Evolutionary conservation across 2,888 invertebrate species (phyloP).

Genomic region (Drosophila gaucha): DNA sequence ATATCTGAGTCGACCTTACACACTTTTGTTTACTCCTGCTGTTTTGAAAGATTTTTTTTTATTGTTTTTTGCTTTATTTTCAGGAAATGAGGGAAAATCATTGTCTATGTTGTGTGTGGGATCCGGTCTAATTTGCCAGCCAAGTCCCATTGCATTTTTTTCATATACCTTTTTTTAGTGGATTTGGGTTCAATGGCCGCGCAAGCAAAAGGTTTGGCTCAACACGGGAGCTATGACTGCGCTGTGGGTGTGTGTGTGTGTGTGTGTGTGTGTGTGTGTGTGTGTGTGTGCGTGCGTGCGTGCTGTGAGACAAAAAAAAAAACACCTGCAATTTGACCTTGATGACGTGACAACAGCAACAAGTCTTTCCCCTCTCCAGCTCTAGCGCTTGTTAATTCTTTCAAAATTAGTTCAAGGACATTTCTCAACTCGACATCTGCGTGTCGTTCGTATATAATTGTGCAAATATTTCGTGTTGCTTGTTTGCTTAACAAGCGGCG

Average conservation of each 20-base stretch:
- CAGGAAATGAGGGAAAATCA: conserved; percentile 72
- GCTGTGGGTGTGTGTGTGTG: too few species aligned
- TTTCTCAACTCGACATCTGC: conserved; percentile 27
- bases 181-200: conserved; percentile 76
- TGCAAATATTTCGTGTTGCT: conserved; percentile 35
- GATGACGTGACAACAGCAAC: not conserved
- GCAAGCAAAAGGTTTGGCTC: not conserved
- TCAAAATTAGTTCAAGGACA: conserved; percentile 75
- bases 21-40: not conserved
- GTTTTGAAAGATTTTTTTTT: not conserved
- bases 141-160: conserved; percentile 36
- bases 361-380: not conserved
- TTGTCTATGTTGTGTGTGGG: conserved; percentile 57
- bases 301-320: not conserved
- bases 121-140: conserved; percentile 53
- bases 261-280: not conserved
- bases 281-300: not conserved
- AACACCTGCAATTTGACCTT: not conserved
- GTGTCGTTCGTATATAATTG: conserved; percentile 35
- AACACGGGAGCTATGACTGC: not conserved
- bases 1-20: too few species aligned
- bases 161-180: conserved; percentile 25
- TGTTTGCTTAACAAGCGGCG: conserved; percentile 57
- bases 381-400: conserved; percentile 28
- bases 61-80: not conserved